Conservation (phyloP, 2,113 vertebrate species). For the Tonatia bakeri region DNA sequence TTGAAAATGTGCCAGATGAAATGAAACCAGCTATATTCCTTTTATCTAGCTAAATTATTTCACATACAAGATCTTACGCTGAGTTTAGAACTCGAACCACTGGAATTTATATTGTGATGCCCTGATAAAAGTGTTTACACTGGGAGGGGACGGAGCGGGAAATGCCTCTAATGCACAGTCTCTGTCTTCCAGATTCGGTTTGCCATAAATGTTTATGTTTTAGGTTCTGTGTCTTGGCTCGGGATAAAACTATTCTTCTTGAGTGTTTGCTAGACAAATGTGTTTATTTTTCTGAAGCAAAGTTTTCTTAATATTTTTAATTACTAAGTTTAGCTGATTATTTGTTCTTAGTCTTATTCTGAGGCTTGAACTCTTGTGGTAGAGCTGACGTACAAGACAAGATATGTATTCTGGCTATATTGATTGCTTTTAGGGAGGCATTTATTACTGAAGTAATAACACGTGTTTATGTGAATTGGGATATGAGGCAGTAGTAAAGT, state of each 20-base stretch:
- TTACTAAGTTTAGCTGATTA: constrained; percentile 47
- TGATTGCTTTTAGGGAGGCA: constrained; percentile 46
- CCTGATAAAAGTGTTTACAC: constrained; percentile 67
- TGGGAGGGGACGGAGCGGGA: constrained; percentile 25
- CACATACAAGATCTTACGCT: constrained; percentile 22
- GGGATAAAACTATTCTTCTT: constrained; percentile 66
- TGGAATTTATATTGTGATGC: constrained; percentile 62
- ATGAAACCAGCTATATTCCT: constrained; percentile 49
- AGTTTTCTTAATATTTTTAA: constrained; percentile 66
- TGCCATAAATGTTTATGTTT: constrained; percentile 70
- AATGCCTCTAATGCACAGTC: constrained; percentile 47
- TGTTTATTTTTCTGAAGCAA: constrained; percentile 70
- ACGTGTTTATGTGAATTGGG: neutral
- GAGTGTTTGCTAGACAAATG: constrained; percentile 64
- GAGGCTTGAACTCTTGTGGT: constrained; percentile 57
- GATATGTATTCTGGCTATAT: neutral
- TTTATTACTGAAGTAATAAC: constrained; percentile 46
- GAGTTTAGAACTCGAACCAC: constrained; percentile 29
- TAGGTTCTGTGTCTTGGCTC: constrained; percentile 59
- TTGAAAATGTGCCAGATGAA: constrained; percentile 67
- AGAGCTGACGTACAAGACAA: constrained; percentile 11
- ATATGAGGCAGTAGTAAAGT: constrained; percentile 26
- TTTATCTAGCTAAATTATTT: constrained; percentile 57
- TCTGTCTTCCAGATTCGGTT: constrained; percentile 51
- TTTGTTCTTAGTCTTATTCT: constrained; percentile 65